phyloP scores from a whole-genome alignment of 2,888 invertebrate genomes.

The Masnerella sp. region DNA sequence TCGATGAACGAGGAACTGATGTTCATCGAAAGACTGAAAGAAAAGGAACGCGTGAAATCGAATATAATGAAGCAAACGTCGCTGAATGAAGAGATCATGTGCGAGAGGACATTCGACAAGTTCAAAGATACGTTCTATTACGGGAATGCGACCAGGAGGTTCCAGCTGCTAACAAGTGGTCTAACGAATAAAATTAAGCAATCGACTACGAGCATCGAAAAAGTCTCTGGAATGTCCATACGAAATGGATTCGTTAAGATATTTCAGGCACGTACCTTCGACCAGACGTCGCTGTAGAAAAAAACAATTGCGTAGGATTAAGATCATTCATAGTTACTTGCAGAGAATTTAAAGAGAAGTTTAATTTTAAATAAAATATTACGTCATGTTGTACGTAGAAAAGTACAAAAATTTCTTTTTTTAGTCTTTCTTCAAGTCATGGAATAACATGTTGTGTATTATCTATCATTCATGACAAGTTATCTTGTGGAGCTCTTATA shows the following conservation, averaged over 20 bases:
- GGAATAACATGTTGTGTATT: too few species aligned
- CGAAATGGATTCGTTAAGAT: slow-evolving; percentile 90
- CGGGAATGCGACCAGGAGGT: slow-evolving; percentile 84
- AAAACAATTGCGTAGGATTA: background rate
- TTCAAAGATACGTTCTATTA: slow-evolving; percentile 87
- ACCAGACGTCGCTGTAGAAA: background rate
- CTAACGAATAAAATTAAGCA: slow-evolving; percentile 90
- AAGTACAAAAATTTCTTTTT: too few species aligned
- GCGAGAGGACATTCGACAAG: slow-evolving; percentile 83
- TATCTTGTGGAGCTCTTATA: too few species aligned
- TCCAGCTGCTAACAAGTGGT: slow-evolving; percentile 87
- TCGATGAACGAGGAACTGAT: slow-evolving; percentile 93
- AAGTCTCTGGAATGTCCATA: slow-evolving; percentile 83
- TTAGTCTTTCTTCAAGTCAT: too few species aligned
- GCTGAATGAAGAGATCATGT: slow-evolving; percentile 91
- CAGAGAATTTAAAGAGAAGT: too few species aligned
- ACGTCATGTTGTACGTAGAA: too few species aligned
- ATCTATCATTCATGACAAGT: too few species aligned
- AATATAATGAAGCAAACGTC: slow-evolving; percentile 94
- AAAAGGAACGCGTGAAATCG: slow-evolving; percentile 88
- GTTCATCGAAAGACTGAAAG: slow-evolving; percentile 90
- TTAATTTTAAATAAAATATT: too few species aligned
- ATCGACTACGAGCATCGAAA: slow-evolving; percentile 90
- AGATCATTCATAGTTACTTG: too few species aligned
- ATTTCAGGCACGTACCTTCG: slow-evolving; percentile 87